Evolutionary conservation across 1,140 invertebrate species (phyloP).

Genomic region (Rhynchophorus ferrugineus): DNA sequence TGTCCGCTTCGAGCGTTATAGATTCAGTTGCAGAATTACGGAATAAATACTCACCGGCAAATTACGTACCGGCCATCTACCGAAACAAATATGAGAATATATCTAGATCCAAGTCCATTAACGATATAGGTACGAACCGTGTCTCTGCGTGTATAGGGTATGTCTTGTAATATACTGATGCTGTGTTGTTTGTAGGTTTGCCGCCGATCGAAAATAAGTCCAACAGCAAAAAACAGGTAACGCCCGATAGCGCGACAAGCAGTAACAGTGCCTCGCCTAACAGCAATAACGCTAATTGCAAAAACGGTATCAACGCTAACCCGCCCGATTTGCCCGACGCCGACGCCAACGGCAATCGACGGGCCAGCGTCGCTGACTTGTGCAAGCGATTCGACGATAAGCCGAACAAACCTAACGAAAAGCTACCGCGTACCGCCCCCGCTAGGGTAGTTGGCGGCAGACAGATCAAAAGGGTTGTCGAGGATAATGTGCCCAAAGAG

Average conservation of each 20-base stretch:
- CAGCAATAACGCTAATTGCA: slow-evolving; percentile 32
- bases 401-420: slow-evolving; percentile 17
- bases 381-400: slow-evolving; percentile 46
- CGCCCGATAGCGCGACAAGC: slow-evolving; percentile 25
- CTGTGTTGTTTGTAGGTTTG: slow-evolving; percentile 27
- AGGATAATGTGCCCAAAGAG: slow-evolving; percentile 8
- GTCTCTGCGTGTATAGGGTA: too few species aligned
- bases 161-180: too few species aligned
- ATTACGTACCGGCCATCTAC: slow-evolving; percentile 53
- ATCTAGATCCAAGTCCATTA: slow-evolving; percentile 47
- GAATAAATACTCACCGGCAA: slow-evolving; percentile 54
- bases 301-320: slow-evolving; percentile 24
- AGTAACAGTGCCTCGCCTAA: slow-evolving; percentile 27
- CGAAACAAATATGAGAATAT: slow-evolving; percentile 41
- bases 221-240: slow-evolving; percentile 39
- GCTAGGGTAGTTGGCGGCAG: slow-evolving; percentile 7
- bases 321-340: slow-evolving; percentile 32
- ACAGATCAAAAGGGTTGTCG: slow-evolving; percentile 2
- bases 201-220: slow-evolving; percentile 37
- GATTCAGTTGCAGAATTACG: slow-evolving; percentile 51
- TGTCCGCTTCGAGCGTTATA: slow-evolving; percentile 29
- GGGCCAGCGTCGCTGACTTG: slow-evolving; percentile 48
- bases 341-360: slow-evolving; percentile 49
- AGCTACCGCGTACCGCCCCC: slow-evolving; percentile 9
- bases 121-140: slow-evolving; percentile 45